Conservation (phyloP, 2,797 vertebrate genomes). For the Hylomyscus alleni region DNA sequence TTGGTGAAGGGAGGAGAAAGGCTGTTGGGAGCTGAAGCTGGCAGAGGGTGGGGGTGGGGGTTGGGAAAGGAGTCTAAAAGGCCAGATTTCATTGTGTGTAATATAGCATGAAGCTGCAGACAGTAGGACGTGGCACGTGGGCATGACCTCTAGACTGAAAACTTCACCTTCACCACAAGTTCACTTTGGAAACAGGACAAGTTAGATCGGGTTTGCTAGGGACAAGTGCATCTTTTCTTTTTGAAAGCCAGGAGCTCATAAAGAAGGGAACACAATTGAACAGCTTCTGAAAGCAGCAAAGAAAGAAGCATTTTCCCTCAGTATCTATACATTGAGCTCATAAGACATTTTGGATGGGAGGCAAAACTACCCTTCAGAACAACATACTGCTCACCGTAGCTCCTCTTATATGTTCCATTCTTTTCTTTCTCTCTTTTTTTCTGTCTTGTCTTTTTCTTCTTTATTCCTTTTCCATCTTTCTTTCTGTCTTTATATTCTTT, state of each 20-base stretch:
- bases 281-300: constrained; percentile 79
- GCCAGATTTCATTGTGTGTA: constrained; percentile 86
- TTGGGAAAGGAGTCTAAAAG: constrained; percentile 59
- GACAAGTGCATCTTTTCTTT: constrained; percentile 81
- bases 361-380: constrained; percentile 64
- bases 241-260: constrained; percentile 52
- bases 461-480: constrained; percentile 31
- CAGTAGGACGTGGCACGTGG: constrained; percentile 89
- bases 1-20: constrained; percentile 12
- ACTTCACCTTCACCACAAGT: constrained; percentile 89
- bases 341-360: constrained; percentile 56
- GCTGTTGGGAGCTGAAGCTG: not conserved
- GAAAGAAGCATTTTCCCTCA: constrained; percentile 72
- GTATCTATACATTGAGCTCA: constrained; percentile 66
- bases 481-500: not conserved
- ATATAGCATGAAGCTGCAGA: constrained; percentile 90
- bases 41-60: not conserved
- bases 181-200: constrained; percentile 82
- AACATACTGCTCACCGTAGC: not conserved
- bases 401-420: not conserved
- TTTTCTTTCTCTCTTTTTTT: constrained; percentile 49
- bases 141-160: constrained; percentile 90
- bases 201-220: constrained; percentile 76
- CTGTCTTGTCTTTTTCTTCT: not conserved
- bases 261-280: constrained; percentile 66